phyloP scores from a whole-genome alignment of 1,140 invertebrate genomes.

The Drosophila dunni region DNA sequence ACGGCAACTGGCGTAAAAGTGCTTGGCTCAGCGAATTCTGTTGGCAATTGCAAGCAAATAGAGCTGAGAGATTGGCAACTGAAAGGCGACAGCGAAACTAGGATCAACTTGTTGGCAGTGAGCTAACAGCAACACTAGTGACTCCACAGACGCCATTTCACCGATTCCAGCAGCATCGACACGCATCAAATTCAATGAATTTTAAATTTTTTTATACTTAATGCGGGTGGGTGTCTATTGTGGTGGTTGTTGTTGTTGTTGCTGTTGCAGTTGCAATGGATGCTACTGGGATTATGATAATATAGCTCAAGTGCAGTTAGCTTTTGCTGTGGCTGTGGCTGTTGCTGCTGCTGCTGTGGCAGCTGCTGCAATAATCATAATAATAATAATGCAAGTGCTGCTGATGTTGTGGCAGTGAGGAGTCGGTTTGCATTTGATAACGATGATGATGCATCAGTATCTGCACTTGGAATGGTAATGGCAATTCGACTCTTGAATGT shows the following conservation, averaged over 20 bases:
- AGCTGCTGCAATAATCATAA: slow-evolving; percentile 73
- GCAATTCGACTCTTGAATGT: slow-evolving; percentile 40
- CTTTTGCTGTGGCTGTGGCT: slow-evolving; percentile 51
- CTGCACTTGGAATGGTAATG: slow-evolving; percentile 50
- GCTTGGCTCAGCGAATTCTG: slow-evolving; percentile 28
- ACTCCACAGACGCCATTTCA: neutral
- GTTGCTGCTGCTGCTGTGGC: slow-evolving; percentile 43
- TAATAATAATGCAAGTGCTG: slow-evolving; percentile 68
- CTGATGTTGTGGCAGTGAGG: slow-evolving; percentile 17
- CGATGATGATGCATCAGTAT: slow-evolving; percentile 49
- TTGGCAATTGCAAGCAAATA: slow-evolving; percentile 16
- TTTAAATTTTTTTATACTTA: slow-evolving; percentile 59
- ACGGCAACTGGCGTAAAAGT: slow-evolving; percentile 26
- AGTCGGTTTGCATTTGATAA: slow-evolving; percentile 45
- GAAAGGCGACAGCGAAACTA: neutral
- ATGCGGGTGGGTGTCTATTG: slow-evolving; percentile 10
- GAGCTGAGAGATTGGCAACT: neutral
- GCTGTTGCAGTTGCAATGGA: slow-evolving; percentile 50
- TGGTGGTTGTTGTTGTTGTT: slow-evolving; percentile 36
- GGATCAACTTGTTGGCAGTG: slow-evolving; percentile 49
- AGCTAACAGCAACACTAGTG: slow-evolving; percentile 3
- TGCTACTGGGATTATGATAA: slow-evolving; percentile 72
- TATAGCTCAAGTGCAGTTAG: slow-evolving; percentile 77
- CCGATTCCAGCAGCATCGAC: slow-evolving; percentile 14
- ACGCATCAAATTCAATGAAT: slow-evolving; percentile 73